Base-by-base conservation (phyloP, 2,888 invertebrate species). In the Folsomia candida region DNA sequence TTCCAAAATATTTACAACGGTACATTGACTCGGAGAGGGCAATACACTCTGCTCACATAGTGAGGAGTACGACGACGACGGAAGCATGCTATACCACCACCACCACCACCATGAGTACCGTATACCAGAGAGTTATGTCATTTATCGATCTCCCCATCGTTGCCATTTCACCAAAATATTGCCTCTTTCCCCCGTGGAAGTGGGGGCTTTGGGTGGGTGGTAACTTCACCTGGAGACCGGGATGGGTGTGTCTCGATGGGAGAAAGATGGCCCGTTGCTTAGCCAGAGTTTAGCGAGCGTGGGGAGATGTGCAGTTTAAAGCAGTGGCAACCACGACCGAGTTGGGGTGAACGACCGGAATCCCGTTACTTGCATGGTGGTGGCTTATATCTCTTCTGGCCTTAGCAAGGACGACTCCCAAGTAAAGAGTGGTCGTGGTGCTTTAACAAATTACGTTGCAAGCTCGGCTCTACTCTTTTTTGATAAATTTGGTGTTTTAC, bases 391-490 rank as follows among this genome's bases (percentile, higher is more conserved):
- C 64, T 74, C 67, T 70, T 54, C 69, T 75, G 75, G 76, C 76
- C 76, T 77, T 75, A 72, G 69, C 75, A 77, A 77, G 76, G 76
- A 70, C 75, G 76, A 73, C 70, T 72, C 74, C 67, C 70, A 67
- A 58, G 64, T 65, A 28, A 26, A 57, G n/a, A n/a, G n/a, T n/a
- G n/a, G n/a, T n/a, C n/a, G n/a, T n/a, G n/a, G n/a, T n/a, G n/a
- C n/a, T n/a, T n/a, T n/a, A n/a, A n/a, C n/a, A n/a, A n/a, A n/a
- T n/a, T n/a, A n/a, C n/a, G n/a, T n/a, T n/a, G n/a, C n/a, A n/a
- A n/a, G n/a, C n/a, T n/a, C n/a, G n/a, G n/a, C n/a, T n/a, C n/a
- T n/a, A n/a, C n/a, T n/a, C n/a, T n/a, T n/a, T n/a, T n/a, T n/a
- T n/a, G n/a, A n/a, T n/a, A n/a, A n/a, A n/a, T n/a, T n/a, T n/a